A percentile compares a stretch with the other conserved stretches of the same genome.
These are phyloP conservation scores for Myotis vivesi DNA, from an alignment of 2,797 vertebrate species.

Conservation along the genomic window DNA sequence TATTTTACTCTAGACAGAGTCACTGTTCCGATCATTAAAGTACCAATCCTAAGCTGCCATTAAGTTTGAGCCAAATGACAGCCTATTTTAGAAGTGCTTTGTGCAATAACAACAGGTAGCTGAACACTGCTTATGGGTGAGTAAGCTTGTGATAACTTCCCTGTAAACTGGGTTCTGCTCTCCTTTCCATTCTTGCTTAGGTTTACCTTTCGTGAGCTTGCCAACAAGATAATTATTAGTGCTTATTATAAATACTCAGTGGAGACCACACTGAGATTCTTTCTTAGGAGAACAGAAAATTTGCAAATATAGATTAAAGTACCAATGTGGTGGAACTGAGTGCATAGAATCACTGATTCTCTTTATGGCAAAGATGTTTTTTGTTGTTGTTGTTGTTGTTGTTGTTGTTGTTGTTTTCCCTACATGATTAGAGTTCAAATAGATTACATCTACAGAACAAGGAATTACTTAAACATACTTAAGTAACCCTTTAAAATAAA, in stretches of 20 bases:
- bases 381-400: not conserved
- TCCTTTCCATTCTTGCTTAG: slow-evolving; percentile 67
- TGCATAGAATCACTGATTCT: slow-evolving; percentile 69
- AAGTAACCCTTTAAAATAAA: slow-evolving; percentile 73
- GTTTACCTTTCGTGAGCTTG: slow-evolving; percentile 80
- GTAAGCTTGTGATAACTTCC: slow-evolving; percentile 79
- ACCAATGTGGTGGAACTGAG: slow-evolving; percentile 41
- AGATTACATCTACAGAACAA: slow-evolving; percentile 75
- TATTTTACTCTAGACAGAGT: slow-evolving; percentile 74
- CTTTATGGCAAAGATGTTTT: slow-evolving; percentile 33
- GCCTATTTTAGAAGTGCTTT: slow-evolving; percentile 73
- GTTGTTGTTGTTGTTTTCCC: not conserved
- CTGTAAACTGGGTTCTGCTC: slow-evolving; percentile 75
- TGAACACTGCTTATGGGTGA: slow-evolving; percentile 75
- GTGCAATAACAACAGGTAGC: slow-evolving; percentile 70
- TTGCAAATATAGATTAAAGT: slow-evolving; percentile 73
- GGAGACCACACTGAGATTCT: slow-evolving; percentile 74
- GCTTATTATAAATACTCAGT: slow-evolving; percentile 77
- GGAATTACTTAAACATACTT: slow-evolving; percentile 69
- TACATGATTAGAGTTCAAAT: slow-evolving; percentile 8
- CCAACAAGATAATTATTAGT: slow-evolving; percentile 79
- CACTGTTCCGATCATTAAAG: slow-evolving; percentile 78
- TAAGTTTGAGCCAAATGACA: slow-evolving; percentile 81
- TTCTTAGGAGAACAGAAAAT: slow-evolving; percentile 78
- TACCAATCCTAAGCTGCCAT: slow-evolving; percentile 77